Base-by-base conservation (phyloP, 1,140 invertebrate genomes). In the Parapsyche elsis region DNA sequence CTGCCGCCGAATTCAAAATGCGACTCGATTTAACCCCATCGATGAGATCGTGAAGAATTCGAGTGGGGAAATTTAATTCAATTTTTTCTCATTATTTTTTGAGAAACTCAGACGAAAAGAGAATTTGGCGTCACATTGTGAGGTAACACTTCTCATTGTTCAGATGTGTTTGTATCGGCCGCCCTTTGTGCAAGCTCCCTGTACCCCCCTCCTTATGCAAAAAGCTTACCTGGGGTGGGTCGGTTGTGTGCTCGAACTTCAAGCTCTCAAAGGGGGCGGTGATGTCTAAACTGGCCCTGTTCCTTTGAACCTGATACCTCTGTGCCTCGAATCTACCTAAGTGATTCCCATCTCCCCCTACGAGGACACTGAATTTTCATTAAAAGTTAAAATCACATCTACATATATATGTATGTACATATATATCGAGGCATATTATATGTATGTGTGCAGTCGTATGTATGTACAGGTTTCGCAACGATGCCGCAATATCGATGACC, bases 51-150 rank as follows among this genome's bases (percentile, higher is more conserved):
- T 10, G 49, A 53, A 4, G 30, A 38, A 7, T 38, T 7, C 30
- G 7, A 38, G 30, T 38, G 30, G 1, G 30, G 30, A 38, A 38
- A 38, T 38, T 38, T n/a, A n/a, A n/a, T n/a, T 38, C 30, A 7
- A 38, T 7, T 1, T 53, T 5, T 53, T 1, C 4, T 5, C 12
- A 53, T 53, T 53, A 2, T 49, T 59, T 61, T 76, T 71, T 57
- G 79, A 80, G 73, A 77, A 80, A 80, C 61, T 76, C n/a, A 74
- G 71, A n/a, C 74, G 71, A 64, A 75, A 80, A 59, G 57, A 61
- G n/a, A 21, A 49, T 75, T 21, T 61, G 10, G 21, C 14, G 19
- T 61, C 57, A 9, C 75, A 78, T 81, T 81, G 80, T 74, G 53
- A 44, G 64, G 75, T 38, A 49, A 78, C 67, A 78, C 61, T 78